These are phyloP conservation scores for Hypomesus transpacificus DNA, from an alignment of 2,113 vertebrate species.

Conservation along the genomic window DNA sequence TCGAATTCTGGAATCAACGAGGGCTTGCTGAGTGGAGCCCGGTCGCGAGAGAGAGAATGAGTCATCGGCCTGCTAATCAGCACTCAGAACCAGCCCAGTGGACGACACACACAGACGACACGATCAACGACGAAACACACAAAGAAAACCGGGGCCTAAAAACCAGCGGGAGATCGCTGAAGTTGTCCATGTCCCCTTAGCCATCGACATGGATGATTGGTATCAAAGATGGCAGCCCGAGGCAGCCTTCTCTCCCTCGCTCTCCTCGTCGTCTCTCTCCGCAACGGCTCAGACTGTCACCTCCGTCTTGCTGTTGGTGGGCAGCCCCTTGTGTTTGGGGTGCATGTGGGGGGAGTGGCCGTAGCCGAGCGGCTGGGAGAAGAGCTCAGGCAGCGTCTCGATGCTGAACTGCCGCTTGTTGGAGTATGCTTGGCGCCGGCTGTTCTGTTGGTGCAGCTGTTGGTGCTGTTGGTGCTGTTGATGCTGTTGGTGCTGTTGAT, in stretches of 20 bases:
- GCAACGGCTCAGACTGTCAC: conserved; percentile 83
- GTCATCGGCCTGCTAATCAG: neutral
- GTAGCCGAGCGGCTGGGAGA: conserved; percentile 73
- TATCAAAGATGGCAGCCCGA: conserved; percentile 29
- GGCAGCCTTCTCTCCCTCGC: neutral
- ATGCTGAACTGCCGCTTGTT: conserved; percentile 80
- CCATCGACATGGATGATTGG: conserved; percentile 39
- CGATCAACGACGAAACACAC: conserved; percentile 34
- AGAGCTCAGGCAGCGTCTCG: conserved; percentile 82
- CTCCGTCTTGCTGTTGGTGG: conserved; percentile 95
- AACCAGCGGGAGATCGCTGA: conserved; percentile 42
- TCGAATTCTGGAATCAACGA: neutral
- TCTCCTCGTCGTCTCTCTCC: neutral
- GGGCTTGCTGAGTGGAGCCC: conserved; percentile 40
- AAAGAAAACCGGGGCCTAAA: conserved; percentile 41
- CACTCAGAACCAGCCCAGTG: conserved; percentile 16
- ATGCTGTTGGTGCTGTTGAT: conserved; percentile 46
- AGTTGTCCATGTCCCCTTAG: conserved; percentile 9
- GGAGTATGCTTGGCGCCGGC: conserved; percentile 70
- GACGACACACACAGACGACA: conserved; percentile 29
- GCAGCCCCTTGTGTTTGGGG: conserved; percentile 78
- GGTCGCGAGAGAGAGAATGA: conserved; percentile 49
- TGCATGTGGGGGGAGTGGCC: conserved; percentile 69
- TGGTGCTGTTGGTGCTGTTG: conserved; percentile 55
- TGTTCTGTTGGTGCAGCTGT: conserved; percentile 62